Conservation (phyloP, 2,888 invertebrate species). For the Junonia oenone region DNA sequence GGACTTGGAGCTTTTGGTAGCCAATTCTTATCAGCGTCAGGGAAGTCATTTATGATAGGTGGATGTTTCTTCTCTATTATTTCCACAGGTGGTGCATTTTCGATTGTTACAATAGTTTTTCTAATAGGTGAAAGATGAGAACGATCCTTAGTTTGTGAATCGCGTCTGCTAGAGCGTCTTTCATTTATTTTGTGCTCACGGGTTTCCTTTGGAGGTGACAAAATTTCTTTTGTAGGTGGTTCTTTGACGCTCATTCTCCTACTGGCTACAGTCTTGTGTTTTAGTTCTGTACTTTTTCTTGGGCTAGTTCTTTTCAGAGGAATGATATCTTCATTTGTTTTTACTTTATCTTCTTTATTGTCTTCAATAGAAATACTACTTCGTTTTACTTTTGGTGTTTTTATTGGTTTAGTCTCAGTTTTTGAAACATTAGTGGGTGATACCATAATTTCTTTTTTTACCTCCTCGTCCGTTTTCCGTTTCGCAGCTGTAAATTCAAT, state of each 20-base stretch:
- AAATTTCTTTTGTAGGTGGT: constrained; percentile 33
- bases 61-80: constrained; percentile 46
- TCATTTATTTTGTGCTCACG: constrained; percentile 33
- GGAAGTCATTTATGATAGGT: constrained; percentile 43
- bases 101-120: constrained; percentile 35
- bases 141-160: constrained; percentile 32
- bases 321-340: constrained; percentile 34
- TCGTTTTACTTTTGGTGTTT: constrained; percentile 35
- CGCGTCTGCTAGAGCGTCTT: constrained; percentile 36
- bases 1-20: constrained; percentile 62
- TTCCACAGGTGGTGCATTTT: constrained; percentile 31
- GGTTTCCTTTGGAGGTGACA: constrained; percentile 27
- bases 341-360: constrained; percentile 60
- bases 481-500: constrained; percentile 80
- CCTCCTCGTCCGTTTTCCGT: constrained; percentile 82
- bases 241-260: constrained; percentile 43
- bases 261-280: constrained; percentile 46
- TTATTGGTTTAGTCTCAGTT: constrained; percentile 46
- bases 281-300: constrained; percentile 45
- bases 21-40: constrained; percentile 61
- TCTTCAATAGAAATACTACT: constrained; percentile 55
- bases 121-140: constrained; percentile 43
- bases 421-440: constrained; percentile 43
- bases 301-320: constrained; percentile 44
- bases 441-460: constrained; percentile 63